Base-by-base conservation (phyloP, 2,113 vertebrate species). In the Thinocorus orbignyianus region DNA sequence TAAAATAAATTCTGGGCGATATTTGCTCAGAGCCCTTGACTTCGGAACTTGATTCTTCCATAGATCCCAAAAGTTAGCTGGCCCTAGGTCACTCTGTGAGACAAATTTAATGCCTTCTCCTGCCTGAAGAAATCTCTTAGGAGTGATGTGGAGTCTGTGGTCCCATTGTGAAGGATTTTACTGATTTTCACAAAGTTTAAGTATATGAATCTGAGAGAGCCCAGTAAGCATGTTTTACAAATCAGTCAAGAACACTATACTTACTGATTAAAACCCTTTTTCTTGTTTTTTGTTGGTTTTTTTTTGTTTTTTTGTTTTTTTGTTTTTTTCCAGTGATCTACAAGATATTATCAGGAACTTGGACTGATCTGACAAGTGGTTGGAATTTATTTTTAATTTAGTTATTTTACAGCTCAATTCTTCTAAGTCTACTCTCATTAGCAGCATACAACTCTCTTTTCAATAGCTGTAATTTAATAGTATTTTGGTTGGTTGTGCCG, bases 21-120 rank as follows among this genome's bases (percentile, higher is more conserved):
- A 58, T 80, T 81, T 80, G 22, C 9, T 62, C 16, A 78, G 39
- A 65, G 33, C 35, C 54, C 39, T 94, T 93, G 51, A 64, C 54
- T 88, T 89, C 62, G 20, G 90, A 95, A 95, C 42, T 94, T 73
- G 71, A 68, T 86, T 95, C 51, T 88, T 83, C 54, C 46, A 86
- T 70, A 90, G 82, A 92, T 91, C 46, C 64, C 33, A 54, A 86
- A 93, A 87, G 54, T 65, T 72, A 72, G 17, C 25, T 95, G 66
- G 79, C 85, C 93, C 16, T 78, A 65, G 82, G 79, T 95, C 72
- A 88, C 25, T 33, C 66, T 84, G 15, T 26, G 77, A 81, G 71
- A 55, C 46, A 86, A 77, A 96, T 95, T 87, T 92, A 79, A 57
- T 87, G 23, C 69, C 42, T 73, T 60, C 37, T 69, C 37, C 37